Conservation (phyloP, 2,797 vertebrate species). For the Hafferia zeledoni region DNA sequence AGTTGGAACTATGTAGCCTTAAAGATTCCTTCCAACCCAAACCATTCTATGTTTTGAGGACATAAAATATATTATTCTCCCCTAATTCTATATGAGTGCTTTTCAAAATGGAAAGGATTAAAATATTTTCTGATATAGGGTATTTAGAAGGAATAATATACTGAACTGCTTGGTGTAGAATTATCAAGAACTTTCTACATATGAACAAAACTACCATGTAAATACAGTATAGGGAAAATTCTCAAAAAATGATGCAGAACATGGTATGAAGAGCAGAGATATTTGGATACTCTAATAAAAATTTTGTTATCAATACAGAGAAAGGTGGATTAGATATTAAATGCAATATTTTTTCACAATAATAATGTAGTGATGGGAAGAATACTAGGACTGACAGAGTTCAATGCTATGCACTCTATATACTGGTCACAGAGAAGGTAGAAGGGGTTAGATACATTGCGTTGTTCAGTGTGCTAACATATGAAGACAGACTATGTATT, state of each 20-base stretch:
- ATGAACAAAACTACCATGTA: not conserved
- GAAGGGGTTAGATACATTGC: accelerated
- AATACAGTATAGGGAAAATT: not conserved
- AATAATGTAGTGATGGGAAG: not conserved
- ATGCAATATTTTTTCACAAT: not conserved
- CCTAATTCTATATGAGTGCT: not conserved
- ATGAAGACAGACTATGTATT: not conserved
- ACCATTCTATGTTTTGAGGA: not conserved
- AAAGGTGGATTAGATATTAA: not conserved
- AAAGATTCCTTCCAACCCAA: not conserved
- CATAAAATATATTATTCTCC: not conserved
- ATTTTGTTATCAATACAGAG: accelerated
- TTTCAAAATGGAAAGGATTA: not conserved
- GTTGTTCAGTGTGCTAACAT: not conserved
- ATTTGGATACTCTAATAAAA: not conserved
- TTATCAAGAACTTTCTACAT: not conserved
- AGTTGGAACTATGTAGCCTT: not conserved
- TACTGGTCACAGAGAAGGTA: accelerated
- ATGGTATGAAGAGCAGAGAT: not conserved
- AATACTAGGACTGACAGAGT: not conserved
- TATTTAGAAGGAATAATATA: not conserved
- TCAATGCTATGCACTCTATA: not conserved
- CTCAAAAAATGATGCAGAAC: not conserved
- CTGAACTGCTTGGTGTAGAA: not conserved
- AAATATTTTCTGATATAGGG: not conserved